Conservation (phyloP, 2,113 vertebrate species). For the Ranitomeya imitator region DNA sequence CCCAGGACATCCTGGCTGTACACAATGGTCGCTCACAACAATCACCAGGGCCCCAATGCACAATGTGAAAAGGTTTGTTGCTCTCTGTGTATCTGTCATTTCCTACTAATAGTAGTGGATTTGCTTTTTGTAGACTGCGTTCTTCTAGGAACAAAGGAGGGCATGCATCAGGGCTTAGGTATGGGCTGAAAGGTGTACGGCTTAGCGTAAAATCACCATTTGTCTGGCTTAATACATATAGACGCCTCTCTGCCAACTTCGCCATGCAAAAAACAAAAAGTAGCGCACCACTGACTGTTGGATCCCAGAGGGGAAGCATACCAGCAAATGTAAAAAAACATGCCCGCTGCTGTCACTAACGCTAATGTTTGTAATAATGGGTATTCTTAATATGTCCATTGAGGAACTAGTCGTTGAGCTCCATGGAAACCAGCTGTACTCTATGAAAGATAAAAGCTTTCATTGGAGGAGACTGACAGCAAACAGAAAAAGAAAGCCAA, state of each 20-base stretch:
- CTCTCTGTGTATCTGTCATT: slow-evolving; percentile 7
- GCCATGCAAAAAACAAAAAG: background rate
- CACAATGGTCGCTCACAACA: slow-evolving; percentile 84
- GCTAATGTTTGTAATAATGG: too few species aligned
- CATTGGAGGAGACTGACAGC: too few species aligned
- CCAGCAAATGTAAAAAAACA: too few species aligned
- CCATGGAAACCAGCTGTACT: too few species aligned
- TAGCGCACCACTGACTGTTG: background rate
- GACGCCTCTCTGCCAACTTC: background rate
- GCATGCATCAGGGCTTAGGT: background rate
- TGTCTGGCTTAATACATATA: background rate
- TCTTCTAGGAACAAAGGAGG: background rate
- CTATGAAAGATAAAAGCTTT: too few species aligned
- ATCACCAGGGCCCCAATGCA: slow-evolving; percentile 76
- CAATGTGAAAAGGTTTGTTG: slow-evolving; percentile 65
- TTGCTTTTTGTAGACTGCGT: background rate
- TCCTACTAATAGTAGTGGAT: background rate
- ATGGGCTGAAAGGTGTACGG: background rate
- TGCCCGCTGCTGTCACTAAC: too few species aligned
- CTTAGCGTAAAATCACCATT: background rate
- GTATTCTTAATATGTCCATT: too few species aligned
- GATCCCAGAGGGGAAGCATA: too few species aligned
- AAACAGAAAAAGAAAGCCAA: too few species aligned
- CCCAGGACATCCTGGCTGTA: slow-evolving; percentile 98
- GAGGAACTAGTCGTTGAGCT: too few species aligned